These are phyloP conservation scores for Sebastes ruberrimus DNA, from an alignment of 2,797 vertebrate genomes.

Conservation along the genomic window DNA sequence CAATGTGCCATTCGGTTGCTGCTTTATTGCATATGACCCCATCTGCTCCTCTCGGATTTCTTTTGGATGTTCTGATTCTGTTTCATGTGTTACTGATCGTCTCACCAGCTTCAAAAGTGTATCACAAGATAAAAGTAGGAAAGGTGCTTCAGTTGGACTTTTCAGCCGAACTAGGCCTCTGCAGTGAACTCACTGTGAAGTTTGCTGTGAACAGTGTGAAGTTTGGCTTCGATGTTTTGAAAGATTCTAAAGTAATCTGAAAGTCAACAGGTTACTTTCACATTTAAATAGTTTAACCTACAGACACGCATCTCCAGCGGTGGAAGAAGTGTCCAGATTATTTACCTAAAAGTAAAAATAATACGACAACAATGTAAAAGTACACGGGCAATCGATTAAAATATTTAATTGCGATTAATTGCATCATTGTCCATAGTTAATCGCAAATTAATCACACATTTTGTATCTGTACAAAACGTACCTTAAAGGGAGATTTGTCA, in stretches of 20 bases:
- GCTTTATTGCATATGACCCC: not conserved
- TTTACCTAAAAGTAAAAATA: no score
- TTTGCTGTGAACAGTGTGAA: conserved; percentile 2
- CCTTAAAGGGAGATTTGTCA: no score
- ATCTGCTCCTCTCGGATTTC: not conserved
- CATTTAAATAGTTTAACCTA: not conserved
- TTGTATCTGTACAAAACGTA: no score
- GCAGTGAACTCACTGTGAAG: not conserved
- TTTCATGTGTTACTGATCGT: conserved; percentile 42
- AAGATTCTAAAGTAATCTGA: not conserved
- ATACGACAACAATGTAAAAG: not conserved
- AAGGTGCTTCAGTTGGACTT: not conserved
- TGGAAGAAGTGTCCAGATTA: not conserved
- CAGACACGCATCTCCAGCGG: not conserved
- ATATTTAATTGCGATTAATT: no score
- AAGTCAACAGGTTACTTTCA: not conserved
- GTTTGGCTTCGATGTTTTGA: not conserved
- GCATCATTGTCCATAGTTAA: no score
- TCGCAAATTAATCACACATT: no score
- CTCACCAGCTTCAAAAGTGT: conserved; percentile 14
- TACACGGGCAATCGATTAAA: no score
- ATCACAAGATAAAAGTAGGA: conserved; percentile 20
- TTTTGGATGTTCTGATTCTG: conserved; percentile 37
- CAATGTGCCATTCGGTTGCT: not conserved
- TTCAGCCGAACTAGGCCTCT: not conserved